Base-by-base conservation (phyloP, 2,888 invertebrate species). In the Trissolcus japonicus region DNA sequence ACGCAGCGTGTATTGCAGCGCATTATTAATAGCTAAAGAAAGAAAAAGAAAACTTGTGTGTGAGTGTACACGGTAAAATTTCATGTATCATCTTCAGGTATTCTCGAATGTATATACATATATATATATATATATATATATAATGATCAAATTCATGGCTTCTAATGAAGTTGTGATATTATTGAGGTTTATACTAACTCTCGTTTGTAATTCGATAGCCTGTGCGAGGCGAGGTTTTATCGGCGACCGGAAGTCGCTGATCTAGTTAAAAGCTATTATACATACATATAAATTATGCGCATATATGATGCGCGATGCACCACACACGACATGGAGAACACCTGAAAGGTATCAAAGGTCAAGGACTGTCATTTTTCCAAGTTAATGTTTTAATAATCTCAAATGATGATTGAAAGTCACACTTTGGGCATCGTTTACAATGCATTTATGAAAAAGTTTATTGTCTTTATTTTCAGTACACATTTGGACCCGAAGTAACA, bases 341-440 rank as follows among this genome's bases (percentile, higher is more conserved):
- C 73, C 79, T 79, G 76, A 79, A 79, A 76, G 72, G 62, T 79
- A 69, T 73, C 73, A 79, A 73, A 74, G 76, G 76, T 76, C 79
- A 79, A 79, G 76, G 76, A 69, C 69, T 66, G 63, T 59, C 62
- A 65, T 79, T 73, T n/a, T 62, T 62, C 67, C 60, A 61, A 66
- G 72, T 69, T 43, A 69, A 46, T n/a, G 50, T 14, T 3, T 72
- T 71, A 46, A 59, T 35, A 16, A 35, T 35, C 35, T 9, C 35
- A 35, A 19, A 65, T 61, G 35, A 48, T 61, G 1, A 35, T 35
- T 35, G 35, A 35, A 68, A 77, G 60, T 73, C 73, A 69, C 63
- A 69, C 63, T 63, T 63, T 55, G 61, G 50, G 60, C 46, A 62
- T 67, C 53, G 62, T 41, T 21, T 35, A 40, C 41, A 54, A 25